Percentiles rank a stretch among this genome's conserved stretches.
Conservation (phyloP, 1,140 invertebrate species). For the Penaeus japonicus region DNA sequence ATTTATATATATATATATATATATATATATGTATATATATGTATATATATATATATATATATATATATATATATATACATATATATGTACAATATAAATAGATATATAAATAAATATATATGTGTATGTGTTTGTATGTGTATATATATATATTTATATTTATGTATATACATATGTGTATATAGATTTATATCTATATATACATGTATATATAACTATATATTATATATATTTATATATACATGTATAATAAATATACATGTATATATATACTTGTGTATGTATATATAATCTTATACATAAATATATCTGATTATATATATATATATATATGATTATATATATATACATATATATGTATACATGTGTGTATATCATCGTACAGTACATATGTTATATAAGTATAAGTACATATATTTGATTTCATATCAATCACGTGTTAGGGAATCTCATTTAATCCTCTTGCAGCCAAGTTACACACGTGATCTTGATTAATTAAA, state of each 20-base stretch:
- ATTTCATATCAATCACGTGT: too few relatives aligned
- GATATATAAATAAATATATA: neutral
- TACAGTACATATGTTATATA: neutral
- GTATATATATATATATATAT: neutral
- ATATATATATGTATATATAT: neutral
- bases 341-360: neutral
- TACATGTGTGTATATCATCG: neutral
- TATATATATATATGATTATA: neutral
- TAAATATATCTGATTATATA: neutral
- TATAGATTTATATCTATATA: neutral
- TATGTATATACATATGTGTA: neutral
- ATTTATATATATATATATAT: neutral
- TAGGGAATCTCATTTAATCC: too few relatives aligned
- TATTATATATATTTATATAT: too few relatives aligned
- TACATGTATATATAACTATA: too few relatives aligned
- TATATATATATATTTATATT: neutral
- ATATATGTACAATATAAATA: neutral
- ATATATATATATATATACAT: neutral
- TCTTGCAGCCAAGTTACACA: too few relatives aligned
- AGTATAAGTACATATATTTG: neutral
- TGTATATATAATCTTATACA: neutral
- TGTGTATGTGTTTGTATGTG: neutral
- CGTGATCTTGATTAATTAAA: too few relatives aligned
- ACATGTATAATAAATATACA: too few relatives aligned
- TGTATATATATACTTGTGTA: too few relatives aligned